Evolutionary conservation across 2,113 vertebrate species (phyloP), one percentile per base, ranked within the genome.

Genomic region (Pristiophorus japonicus): DNA sequence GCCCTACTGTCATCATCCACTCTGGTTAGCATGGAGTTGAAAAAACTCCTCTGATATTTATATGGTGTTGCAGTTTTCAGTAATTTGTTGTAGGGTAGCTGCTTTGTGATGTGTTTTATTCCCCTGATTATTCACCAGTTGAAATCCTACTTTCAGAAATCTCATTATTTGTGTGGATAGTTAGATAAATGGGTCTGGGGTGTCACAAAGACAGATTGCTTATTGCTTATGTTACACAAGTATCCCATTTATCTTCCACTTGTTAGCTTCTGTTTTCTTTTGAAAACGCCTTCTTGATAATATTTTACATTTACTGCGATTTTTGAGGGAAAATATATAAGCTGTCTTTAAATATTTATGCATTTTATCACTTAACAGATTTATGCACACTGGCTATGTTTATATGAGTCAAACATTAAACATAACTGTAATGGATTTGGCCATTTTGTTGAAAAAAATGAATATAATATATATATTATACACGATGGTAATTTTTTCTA

Each of bases 21-120:
- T 51, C 42, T 67, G 93, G 66, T 70, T 94, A 51, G 65, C 45
- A 67, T 30, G 24, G 66, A 94, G 45, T 70, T 94, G 66, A 70
- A 70, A 75, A 47, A 47, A 34, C 38, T 67, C 66, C 66, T 70
- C 93, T 51, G 45, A 94, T 94, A 51, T 30, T 94, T 94, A 45
- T 67, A 78, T 90, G 92, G 59, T 20, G 27, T 20, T 95, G 95
- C 75, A 95, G 30, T n/a, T 67, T 51, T 96, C 95, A 96, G 87
- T 94, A 75, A 62, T 94, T 65, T 95, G 14, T 34, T 22, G 85
- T 67, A 62, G 47, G 6, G 65, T 67, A 30, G 45, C 65, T 47
- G 7, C 1, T 10, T 67, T 38, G n/a, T 34, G 1, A 24, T 95
- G 6, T 95, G 34, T 95, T 95, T 70, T 92, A 84, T 66, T 75